Base-by-base conservation (phyloP, 1,140 invertebrate species). In the Neodiprion virginianus region DNA sequence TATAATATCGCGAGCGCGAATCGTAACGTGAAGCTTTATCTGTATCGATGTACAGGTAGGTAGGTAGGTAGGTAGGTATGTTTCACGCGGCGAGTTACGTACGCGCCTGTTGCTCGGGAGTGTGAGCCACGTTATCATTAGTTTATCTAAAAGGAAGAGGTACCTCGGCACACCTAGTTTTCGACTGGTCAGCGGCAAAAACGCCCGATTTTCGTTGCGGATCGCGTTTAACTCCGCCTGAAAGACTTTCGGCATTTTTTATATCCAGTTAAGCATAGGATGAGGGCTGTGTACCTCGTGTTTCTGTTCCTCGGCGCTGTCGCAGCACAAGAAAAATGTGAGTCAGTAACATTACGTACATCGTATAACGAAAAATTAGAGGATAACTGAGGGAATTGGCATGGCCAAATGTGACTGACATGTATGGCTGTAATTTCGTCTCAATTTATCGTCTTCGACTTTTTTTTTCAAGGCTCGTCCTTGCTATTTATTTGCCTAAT, bases 251-350 rank as follows among this genome's bases (percentile, higher is more conserved):
- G n/a, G 11, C 53, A 61, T n/a, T 12, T n/a, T n/a, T 61, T 0
- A 61, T 11, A 61, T 8, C 53, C 53, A 61, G 53, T 61, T 61
- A 3, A 11, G 53, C 10, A 48, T 17, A 69, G 48, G 49, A 67
- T 14, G 9, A 28, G 73, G 67, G 61, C 72, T 66, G 21, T 78
- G 53, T 48, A 71, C 48, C 68, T 77, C 49, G 0, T 74, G 9
- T 61, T 69, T 67, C 9, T 75, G 48, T 48, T 79, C 2, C 4
- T 78, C 61, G 61, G 71, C 1, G 11, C 50, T 28, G 65, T 70
- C 23, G 14, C 12, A 53, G 78, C 71, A 9, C 53, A 53, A 14
- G 65, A 65, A 47, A 75, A 17, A 69, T 69, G 76, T 79, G 67
- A 77, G 76, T 72, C 4, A 66, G n/a, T 71, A 40, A 47, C 2